A percentile compares a stretch with the other conserved stretches of the same genome.
Evolutionary conservation across 2,888 invertebrate genomes (phyloP).

Genomic region (Drosophila kanekoi): DNA sequence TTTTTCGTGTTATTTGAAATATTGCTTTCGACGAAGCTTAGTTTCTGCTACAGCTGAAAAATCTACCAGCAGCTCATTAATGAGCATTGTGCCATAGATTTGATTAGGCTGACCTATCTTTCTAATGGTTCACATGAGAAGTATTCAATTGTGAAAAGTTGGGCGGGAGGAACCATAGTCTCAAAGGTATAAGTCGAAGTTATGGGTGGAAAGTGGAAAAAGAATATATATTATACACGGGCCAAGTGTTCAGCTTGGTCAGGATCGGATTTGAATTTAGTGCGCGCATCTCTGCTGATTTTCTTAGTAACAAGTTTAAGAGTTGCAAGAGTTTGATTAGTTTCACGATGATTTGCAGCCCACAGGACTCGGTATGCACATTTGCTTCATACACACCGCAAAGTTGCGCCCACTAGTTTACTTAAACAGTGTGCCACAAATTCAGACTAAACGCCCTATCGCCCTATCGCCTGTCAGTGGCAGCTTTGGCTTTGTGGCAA

Average conservation of each 20-base stretch:
- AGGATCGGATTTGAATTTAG: not conserved
- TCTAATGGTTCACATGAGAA: slow-evolving; percentile 4
- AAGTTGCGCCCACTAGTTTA: slow-evolving; percentile 34
- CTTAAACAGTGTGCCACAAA: slow-evolving; percentile 29
- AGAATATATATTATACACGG: too few species aligned
- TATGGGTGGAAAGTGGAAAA: not conserved
- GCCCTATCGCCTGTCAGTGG: slow-evolving; percentile 43
- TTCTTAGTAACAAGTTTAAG: not conserved
- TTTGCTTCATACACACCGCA: slow-evolving; percentile 17
- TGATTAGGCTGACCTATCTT: slow-evolving; percentile 24
- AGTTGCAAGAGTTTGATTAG: slow-evolving; percentile 42
- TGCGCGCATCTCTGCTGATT: not conserved
- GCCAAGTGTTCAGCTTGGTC: too few species aligned
- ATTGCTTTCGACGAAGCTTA: slow-evolving; percentile 1
- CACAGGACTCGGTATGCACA: slow-evolving; percentile 22
- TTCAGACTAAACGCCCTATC: slow-evolving; percentile 50
- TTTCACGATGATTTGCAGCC: slow-evolving; percentile 18
- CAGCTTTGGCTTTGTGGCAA: slow-evolving; percentile 16
- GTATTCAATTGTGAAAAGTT: not conserved
- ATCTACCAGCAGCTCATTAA: slow-evolving; percentile 31
- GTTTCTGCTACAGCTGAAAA: slow-evolving; percentile 8
- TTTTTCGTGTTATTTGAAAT: slow-evolving; percentile 29
- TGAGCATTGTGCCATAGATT: slow-evolving; percentile 39
- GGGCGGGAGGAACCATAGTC: too few species aligned
- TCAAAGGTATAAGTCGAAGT: not conserved